These are phyloP conservation scores for Herpetotheres cachinnans DNA, from an alignment of 2,113 vertebrate genomes.

Conservation along the genomic window DNA sequence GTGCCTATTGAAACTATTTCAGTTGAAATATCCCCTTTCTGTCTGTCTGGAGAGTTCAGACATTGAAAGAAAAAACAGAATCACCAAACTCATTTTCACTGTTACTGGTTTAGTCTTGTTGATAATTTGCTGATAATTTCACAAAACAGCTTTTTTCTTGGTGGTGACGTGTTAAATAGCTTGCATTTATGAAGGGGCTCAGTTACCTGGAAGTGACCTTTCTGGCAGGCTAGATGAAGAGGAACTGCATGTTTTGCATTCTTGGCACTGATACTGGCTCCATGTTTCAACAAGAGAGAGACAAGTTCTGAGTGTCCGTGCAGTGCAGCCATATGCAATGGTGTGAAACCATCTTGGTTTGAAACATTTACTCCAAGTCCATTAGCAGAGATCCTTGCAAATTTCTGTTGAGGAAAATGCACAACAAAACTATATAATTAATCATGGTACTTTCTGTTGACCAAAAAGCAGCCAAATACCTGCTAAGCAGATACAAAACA, in stretches of 20 bases:
- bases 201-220: constrained; percentile 83
- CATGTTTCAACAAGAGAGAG: constrained; percentile 80
- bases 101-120: too few relatives aligned
- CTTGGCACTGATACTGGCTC: constrained; percentile 78
- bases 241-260: constrained; percentile 79
- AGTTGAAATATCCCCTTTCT: neutral
- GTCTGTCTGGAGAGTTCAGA: neutral
- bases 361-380: constrained; percentile 84
- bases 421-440: neutral
- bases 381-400: constrained; percentile 69
- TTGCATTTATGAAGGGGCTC: neutral
- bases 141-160: neutral
- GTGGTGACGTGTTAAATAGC: neutral
- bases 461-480: neutral
- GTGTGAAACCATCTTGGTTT: constrained; percentile 79
- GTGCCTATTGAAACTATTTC: neutral
- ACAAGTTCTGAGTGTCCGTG: constrained; percentile 80
- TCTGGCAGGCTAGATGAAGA: constrained; percentile 91
- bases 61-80: neutral
- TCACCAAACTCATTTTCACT: neutral
- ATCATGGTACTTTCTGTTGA: neutral
- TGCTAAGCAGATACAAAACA: neutral
- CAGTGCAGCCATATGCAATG: constrained; percentile 86
- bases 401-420: constrained; percentile 62
- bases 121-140: neutral